Evolutionary conservation across 2,797 vertebrate species (phyloP), one percentile per base, ranked within the genome.

Genomic region (Tauraco hartlaubi): DNA sequence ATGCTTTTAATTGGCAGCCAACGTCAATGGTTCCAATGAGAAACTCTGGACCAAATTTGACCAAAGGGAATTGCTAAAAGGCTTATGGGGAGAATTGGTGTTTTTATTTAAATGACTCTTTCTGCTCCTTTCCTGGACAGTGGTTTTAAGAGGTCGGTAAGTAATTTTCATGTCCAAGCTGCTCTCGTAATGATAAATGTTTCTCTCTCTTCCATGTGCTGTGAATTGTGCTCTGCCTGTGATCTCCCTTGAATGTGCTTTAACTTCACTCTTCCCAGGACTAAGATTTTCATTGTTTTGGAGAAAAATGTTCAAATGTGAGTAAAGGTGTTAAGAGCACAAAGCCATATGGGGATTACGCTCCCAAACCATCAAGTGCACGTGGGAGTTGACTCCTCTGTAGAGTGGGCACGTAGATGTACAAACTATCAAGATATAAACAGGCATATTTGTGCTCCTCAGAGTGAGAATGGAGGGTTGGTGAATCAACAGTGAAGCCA

Each of bases 401-500:
- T 15, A 13, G 16, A 25, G n/a, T 0, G 17, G 62, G 3, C 0
- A 0, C 46, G 33, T 1, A 80, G 80, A 26, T n/a, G 10, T 39
- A 21, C 1, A 2, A 22, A 9, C 12, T 20, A 15, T 18, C 21
- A 19, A 39, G 51, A 29, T 4, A 5, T 25, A 76, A 63, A 2
- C 12, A 35, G 41, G 29, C 14, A 25, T 52, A n/a, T 86, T 61
- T 33, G 5, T 33, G 23, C 31, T 44, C 35, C 19, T 68, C 4
- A 7, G 20, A 67, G 74, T 44, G 54, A 88, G 71, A 15, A 2
- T 21, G 49, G 33, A 62, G 21, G 2, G 5, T 3, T 49, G 56
- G n/a, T 69, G 87, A 20, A 82, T 29, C 28, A 29, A 1, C 41
- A 18, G 15, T 5, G 11, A 19, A 61, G 69, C 4, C 84, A 59